Evolutionary conservation across 2,888 invertebrate species (phyloP).

Genomic region (Abscondita cerata): DNA sequence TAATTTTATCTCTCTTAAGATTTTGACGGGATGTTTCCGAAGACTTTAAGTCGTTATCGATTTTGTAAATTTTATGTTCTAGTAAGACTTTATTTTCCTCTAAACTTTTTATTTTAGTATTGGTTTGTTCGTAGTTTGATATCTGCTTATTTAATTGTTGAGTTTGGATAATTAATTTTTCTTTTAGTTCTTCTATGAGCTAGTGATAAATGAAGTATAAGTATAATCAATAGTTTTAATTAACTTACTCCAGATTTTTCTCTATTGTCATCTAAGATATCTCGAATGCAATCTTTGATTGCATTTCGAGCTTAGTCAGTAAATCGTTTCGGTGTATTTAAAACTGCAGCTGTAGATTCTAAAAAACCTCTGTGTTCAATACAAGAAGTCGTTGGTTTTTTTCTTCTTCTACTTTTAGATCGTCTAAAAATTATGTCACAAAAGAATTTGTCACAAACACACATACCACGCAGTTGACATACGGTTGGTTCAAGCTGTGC

Average conservation of each 20-base stretch:
- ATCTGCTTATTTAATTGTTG: conserved; percentile 75
- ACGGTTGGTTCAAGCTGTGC: conserved; percentile 73
- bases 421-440: conserved; percentile 64
- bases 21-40: conserved; percentile 76
- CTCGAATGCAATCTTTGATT: conserved; percentile 80
- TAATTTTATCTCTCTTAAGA: conserved; percentile 77
- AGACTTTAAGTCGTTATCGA: conserved; percentile 79
- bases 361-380: conserved; percentile 73
- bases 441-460: neutral
- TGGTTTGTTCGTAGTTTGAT: conserved; percentile 71
- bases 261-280: conserved; percentile 78
- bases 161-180: conserved; percentile 75
- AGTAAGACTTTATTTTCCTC: conserved; percentile 79
- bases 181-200: conserved; percentile 79
- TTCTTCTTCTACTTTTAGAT: conserved; percentile 72
- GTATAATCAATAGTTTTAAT: conserved; percentile 14
- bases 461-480: conserved; percentile 70
- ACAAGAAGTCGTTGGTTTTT: conserved; percentile 70
- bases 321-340: conserved; percentile 74
- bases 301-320: conserved; percentile 81
- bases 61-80: conserved; percentile 77
- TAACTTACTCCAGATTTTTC: conserved; percentile 72
- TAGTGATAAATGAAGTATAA: conserved; percentile 52
- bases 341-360: conserved; percentile 74
- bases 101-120: conserved; percentile 68